Percentiles rank a stretch among this genome's conserved stretches.
Conservation (phyloP, 2,797 vertebrate species). For the Adelosebastes latens region DNA sequence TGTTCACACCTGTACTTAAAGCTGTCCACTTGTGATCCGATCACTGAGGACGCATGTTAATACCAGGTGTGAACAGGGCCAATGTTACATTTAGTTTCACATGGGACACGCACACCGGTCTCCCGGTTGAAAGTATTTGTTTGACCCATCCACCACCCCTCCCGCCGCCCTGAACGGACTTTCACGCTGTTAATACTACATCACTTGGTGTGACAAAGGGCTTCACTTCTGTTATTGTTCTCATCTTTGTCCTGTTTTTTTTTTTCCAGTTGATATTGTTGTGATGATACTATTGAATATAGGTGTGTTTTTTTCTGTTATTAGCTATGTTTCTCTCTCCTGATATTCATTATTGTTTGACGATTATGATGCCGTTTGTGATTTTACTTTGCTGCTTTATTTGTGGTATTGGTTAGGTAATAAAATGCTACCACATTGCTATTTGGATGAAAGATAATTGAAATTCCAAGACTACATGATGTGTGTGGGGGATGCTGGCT, state of each 20-base stretch:
- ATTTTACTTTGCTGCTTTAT: neutral
- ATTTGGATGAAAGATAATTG: constrained; percentile 5
- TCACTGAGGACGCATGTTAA: no score
- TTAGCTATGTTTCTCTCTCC: neutral
- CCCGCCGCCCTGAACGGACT: no score
- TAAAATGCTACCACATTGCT: constrained; percentile 3
- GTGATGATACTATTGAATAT: neutral
- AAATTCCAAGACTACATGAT: constrained; percentile 7
- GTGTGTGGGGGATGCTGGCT: constrained; percentile 9
- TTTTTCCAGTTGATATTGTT: neutral
- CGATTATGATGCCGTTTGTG: neutral
- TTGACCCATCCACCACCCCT: no score
- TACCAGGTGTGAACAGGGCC: no score
- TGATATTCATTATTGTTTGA: neutral
- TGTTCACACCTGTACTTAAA: no score
- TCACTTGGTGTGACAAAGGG: neutral
- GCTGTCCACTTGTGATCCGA: no score
- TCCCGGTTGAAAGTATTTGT: no score
- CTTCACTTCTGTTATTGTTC: neutral
- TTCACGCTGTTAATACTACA: no score
- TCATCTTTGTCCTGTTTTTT: neutral
- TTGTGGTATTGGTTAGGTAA: neutral
- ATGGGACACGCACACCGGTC: no score
- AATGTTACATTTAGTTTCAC: no score
- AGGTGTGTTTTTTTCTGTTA: neutral